Conservation (phyloP, 2,888 invertebrate species). For the Neoaliturus tenellus region DNA sequence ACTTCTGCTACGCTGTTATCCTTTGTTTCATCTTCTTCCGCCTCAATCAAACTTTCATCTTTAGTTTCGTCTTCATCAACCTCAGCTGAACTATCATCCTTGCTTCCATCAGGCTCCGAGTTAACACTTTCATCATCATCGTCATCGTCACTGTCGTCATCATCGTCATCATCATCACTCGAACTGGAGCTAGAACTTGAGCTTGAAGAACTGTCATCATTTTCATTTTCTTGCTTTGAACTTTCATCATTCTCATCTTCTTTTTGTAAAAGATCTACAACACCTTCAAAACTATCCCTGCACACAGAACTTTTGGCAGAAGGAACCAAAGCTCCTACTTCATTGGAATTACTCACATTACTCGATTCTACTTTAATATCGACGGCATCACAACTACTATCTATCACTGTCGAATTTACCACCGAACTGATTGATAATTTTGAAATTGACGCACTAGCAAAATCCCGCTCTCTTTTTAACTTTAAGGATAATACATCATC, state of each 20-base stretch:
- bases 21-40: neutral
- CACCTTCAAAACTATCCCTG: slow-evolving; percentile 31
- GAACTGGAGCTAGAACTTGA: neutral
- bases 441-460: neutral
- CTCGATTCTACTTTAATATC: neutral
- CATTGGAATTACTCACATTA: slow-evolving; percentile 20
- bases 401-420: neutral
- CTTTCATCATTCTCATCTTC: neutral
- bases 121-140: neutral
- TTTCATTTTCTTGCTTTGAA: slow-evolving; percentile 1
- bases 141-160: neutral
- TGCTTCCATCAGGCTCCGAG: neutral
- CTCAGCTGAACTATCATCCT: slow-evolving; percentile 9
- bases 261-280: slow-evolving; percentile 5
- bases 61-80: neutral
- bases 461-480: neutral
- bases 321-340: neutral
- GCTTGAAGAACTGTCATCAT: slow-evolving; percentile 1
- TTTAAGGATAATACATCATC: neutral
- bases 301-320: neutral
- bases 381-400: slow-evolving; percentile 11
- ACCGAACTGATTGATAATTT: neutral
- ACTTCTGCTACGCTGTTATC: slow-evolving; percentile 2
- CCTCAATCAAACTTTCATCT: neutral
- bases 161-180: neutral